A percentile compares a stretch with the other conserved stretches of the same genome.
phyloP scores from a whole-genome alignment of 2,113 vertebrate species.

The Heterotis niloticus region DNA sequence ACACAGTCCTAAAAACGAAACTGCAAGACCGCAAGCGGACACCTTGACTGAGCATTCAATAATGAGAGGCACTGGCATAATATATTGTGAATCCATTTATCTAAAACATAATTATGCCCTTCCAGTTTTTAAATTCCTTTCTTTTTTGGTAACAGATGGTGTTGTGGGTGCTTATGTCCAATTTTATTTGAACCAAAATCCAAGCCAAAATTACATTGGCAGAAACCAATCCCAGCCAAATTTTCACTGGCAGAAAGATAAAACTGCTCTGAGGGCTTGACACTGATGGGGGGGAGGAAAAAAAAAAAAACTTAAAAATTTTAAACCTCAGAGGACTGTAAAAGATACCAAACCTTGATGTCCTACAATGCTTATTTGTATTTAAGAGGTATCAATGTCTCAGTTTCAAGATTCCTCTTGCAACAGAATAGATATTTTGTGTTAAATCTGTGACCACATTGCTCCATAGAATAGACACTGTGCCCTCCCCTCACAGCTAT shows the following conservation, averaged over 20 bases:
- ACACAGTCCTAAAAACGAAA: not conserved
- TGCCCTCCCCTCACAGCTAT: not conserved
- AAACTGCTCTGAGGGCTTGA: conserved; percentile 71
- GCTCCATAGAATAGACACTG: not conserved
- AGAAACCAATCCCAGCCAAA: conserved; percentile 65
- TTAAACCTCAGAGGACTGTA: conserved; percentile 29
- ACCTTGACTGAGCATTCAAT: conserved; percentile 28
- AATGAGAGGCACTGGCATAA: conserved; percentile 44
- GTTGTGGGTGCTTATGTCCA: conserved; percentile 79
- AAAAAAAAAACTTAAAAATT: conserved; percentile 69
- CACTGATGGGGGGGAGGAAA: conserved; percentile 57
- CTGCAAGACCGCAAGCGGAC: not conserved
- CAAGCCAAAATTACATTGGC: conserved; percentile 75
- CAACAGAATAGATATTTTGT: conserved; percentile 15
- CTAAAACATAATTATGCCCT: conserved; percentile 68
- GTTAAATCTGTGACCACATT: conserved; percentile 5
- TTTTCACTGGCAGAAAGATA: conserved; percentile 70
- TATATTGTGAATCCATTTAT: conserved; percentile 70
- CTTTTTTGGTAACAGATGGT: conserved; percentile 69
- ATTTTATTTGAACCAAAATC: conserved; percentile 79
- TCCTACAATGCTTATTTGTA: conserved; percentile 21
- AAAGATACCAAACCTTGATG: conserved; percentile 24
- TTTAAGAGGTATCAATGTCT: conserved; percentile 5
- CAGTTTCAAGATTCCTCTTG: conserved; percentile 19
- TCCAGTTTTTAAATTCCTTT: conserved; percentile 63